These are phyloP conservation scores for Nerophis ophidion DNA, from an alignment of 2,113 vertebrate species.

Conservation along the genomic window DNA sequence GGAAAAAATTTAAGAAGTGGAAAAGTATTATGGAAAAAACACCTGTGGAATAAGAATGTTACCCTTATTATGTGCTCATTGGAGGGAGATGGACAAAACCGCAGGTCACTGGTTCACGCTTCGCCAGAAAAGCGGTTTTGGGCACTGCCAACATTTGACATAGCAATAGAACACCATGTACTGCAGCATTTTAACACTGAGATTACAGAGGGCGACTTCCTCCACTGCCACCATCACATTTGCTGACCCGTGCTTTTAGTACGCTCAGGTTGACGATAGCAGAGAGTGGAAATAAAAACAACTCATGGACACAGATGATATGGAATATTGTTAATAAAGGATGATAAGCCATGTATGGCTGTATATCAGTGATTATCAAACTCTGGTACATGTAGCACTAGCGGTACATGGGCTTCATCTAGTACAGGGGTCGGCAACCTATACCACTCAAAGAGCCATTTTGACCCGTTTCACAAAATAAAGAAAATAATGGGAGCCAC, in stretches of 20 bases:
- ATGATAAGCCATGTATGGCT: neutral
- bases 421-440: no score
- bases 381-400: neutral
- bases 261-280: neutral
- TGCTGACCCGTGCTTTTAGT: neutral
- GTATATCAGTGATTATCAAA: neutral
- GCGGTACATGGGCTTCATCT: no score
- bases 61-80: conserved; percentile 7
- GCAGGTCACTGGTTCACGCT: conserved; percentile 16
- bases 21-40: conserved; percentile 4
- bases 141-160: conserved; percentile 3
- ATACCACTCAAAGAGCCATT: no score
- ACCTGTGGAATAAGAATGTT: conserved; percentile 18
- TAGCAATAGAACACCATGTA: conserved; percentile 19
- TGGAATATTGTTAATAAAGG: no score
- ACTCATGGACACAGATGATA: conserved; percentile 1
- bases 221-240: neutral
- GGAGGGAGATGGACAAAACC: neutral
- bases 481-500: no score
- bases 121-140: conserved; percentile 1
- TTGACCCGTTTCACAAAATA: no score
- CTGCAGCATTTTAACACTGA: neutral
- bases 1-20: conserved; percentile 3
- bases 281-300: conserved; percentile 17
- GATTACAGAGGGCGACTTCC: conserved; percentile 4